These are phyloP conservation scores for Coregonus sp. DNA, from an alignment of 2,797 vertebrate genomes.

Conservation along the genomic window DNA sequence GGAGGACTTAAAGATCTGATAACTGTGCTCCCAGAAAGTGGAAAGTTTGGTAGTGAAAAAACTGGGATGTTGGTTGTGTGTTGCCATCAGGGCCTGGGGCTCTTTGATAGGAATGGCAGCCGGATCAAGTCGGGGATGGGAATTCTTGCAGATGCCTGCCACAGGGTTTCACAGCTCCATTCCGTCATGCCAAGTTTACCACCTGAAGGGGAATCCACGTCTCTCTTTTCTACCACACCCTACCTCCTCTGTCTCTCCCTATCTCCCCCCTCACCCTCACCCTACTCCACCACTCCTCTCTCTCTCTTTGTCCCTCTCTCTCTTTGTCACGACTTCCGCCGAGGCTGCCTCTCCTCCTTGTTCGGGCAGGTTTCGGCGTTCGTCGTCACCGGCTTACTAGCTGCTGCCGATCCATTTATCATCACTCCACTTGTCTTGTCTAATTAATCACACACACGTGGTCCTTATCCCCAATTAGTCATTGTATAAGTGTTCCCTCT, in stretches of 20 bases:
- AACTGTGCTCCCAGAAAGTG: conserved; percentile 11
- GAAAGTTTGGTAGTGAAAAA: background rate
- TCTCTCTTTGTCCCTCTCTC: background rate
- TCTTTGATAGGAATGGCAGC: conserved; percentile 28
- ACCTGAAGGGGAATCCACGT: conserved; percentile 31
- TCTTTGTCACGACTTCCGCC: too few relatives aligned
- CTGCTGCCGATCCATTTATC: too few relatives aligned
- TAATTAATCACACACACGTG: too few relatives aligned
- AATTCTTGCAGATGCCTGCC: conserved; percentile 16
- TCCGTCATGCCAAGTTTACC: conserved; percentile 24
- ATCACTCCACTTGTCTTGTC: too few relatives aligned
- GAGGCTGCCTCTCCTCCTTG: too few relatives aligned
- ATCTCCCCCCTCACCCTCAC: background rate
- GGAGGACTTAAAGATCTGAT: conserved; percentile 14
- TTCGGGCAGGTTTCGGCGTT: too few relatives aligned
- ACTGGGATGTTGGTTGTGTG: conserved; percentile 16
- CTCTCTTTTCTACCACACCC: background rate
- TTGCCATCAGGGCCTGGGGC: background rate
- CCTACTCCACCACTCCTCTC: conserved; percentile 26
- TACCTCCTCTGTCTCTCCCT: background rate
- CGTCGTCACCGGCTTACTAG: too few relatives aligned
- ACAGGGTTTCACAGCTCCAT: conserved; percentile 5
- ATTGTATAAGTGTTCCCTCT: too few relatives aligned
- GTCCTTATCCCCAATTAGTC: too few relatives aligned
- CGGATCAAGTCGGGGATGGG: conserved; percentile 13